Evolutionary conservation across 2,113 vertebrate species (phyloP), one percentile per base, ranked within the genome.

Genomic region (Aramus guarauna): DNA sequence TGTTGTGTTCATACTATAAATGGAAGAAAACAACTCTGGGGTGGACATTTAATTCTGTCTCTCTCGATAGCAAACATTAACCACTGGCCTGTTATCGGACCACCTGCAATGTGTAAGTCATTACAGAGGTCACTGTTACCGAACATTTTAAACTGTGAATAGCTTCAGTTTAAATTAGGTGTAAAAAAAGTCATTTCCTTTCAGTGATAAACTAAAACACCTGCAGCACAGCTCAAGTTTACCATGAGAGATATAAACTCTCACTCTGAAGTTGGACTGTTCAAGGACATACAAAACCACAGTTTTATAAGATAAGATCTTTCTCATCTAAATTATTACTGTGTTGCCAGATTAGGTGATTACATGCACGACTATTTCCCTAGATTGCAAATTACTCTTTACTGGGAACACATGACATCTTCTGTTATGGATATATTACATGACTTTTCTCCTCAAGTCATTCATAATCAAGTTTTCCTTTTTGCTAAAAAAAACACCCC

Each of bases 171-270:
- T 99, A 99, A 99, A 99, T 99, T 99, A 99, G 99, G 99, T 99
- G 99, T 99, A 99, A 99, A 99, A 99, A 99, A 98, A 99, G 99
- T 99, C 99, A 99, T 99, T 99, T 99, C 99, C 99, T 99, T 98
- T 98, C 97, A 97, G 98, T 98, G 98, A 98, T 99, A 99, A 99
- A 99, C 98, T 98, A 97, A 97, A 98, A 98, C 98, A 98, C 98
- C 98, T 98, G 98, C 98, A 97, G 92, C 64, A 90, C 68, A 92
- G 98, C 98, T 98, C 98, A 98, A 89, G 96, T 98, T 98, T 98
- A 98, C 97, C 96, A 88, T 59, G 96, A 96, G 95, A 96, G 96
- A 97, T 93, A 94, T 95, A 97, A 97, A 97, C 92, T 85, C 92
- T 76, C 85, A 90, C 96, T 97, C 96, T 96, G 90, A 90, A 95